Percentiles rank a stretch among this genome's conserved stretches.
These are phyloP conservation scores for Phania funesta DNA, from an alignment of 2,888 invertebrate species.

Conservation along the genomic window DNA sequence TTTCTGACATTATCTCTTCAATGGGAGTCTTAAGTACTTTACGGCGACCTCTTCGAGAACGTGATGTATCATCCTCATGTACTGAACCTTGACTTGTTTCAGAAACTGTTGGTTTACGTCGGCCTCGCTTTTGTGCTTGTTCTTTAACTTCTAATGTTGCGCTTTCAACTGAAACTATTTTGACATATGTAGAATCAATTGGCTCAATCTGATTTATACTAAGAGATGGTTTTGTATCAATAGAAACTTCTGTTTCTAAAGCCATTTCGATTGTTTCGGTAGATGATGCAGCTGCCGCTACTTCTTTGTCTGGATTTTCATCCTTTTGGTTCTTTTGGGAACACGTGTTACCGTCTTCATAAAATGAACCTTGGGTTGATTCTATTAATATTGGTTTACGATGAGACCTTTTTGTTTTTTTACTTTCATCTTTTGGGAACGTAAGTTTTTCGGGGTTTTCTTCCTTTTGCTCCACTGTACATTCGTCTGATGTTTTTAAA, in stretches of 20 bases:
- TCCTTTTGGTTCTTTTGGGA: too few species aligned
- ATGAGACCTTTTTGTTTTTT: not conserved
- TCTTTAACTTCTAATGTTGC: not conserved
- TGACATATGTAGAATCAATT: not conserved
- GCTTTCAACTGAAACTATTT: not conserved
- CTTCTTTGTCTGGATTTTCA: not conserved
- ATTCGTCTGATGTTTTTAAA: too few species aligned
- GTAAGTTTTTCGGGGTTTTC: not conserved
- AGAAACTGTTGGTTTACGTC: not conserved
- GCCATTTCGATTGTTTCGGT: not conserved
- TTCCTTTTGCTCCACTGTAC: not conserved
- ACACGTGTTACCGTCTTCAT: too few species aligned
- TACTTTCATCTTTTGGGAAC: not conserved
- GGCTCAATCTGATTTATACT: not conserved
- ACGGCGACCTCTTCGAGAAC: conserved; percentile 23
- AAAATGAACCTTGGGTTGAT: too few species aligned
- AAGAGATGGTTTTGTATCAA: not conserved
- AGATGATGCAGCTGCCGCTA: not conserved
- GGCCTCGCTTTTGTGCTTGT: not conserved
- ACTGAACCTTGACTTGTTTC: conserved; percentile 25
- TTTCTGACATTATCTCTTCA: not conserved
- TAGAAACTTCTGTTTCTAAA: not conserved
- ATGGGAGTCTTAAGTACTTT: conserved; percentile 6
- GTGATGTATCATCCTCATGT: conserved; percentile 2
- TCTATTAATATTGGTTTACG: too few species aligned